These are phyloP conservation scores for Leptoclinus maculatus DNA, from an alignment of 2,797 vertebrate species.

Conservation along the genomic window DNA sequence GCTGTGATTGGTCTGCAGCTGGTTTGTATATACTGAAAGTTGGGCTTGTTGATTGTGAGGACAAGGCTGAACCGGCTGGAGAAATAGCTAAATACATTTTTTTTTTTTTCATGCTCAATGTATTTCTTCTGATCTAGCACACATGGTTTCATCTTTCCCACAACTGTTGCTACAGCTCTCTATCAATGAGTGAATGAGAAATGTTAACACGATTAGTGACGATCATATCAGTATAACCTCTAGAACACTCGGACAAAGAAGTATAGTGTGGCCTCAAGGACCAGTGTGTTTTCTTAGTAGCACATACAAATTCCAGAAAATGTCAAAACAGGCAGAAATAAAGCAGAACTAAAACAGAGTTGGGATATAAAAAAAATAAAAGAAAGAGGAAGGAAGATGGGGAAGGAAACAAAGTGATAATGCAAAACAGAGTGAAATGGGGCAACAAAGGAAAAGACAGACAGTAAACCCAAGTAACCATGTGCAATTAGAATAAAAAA, in stretches of 20 bases:
- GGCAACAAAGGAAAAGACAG: background rate
- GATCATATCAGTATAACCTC: background rate
- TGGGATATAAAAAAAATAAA: background rate
- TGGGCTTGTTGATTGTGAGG: constrained; percentile 6
- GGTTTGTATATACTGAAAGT: constrained; percentile 1
- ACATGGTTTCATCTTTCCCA: background rate
- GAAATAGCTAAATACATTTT: background rate
- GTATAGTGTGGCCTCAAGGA: background rate
- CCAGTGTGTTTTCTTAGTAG: background rate
- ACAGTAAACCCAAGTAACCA: background rate
- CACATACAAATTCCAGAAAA: background rate
- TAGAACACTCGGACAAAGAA: background rate
- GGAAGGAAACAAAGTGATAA: background rate
- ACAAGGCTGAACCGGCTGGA: background rate
- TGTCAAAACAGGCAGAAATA: background rate
- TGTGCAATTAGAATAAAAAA: constrained; percentile 17
- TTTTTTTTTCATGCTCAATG: background rate
- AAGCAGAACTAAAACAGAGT: constrained; percentile 23
- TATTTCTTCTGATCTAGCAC: background rate
- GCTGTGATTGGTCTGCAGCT: background rate
- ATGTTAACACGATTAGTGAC: background rate
- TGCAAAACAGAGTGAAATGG: constrained; percentile 7
- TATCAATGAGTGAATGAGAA: background rate
- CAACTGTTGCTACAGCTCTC: background rate
- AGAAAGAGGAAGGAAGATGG: background rate